Percentiles rank a stretch among this genome's conserved stretches.
These are phyloP conservation scores for Vombatus ursinus DNA, from an alignment of 2,113 vertebrate species.

Conservation along the genomic window DNA sequence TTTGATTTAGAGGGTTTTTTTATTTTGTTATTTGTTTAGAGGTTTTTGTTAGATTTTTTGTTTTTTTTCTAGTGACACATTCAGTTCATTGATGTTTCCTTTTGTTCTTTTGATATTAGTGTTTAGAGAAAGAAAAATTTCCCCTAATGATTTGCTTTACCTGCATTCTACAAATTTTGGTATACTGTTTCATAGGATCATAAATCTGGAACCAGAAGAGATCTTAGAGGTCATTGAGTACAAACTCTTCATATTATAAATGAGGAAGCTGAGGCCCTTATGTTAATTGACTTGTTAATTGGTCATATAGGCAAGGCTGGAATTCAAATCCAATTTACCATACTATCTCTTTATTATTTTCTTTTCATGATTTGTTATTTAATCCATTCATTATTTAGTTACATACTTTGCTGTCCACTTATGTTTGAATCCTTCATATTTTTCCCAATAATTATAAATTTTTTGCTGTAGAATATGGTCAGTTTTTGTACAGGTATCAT, in stretches of 20 bases:
- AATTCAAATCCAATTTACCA: not conserved
- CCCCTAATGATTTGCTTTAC: not conserved
- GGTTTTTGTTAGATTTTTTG: not conserved
- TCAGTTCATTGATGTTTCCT: not conserved
- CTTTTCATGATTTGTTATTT: too few relatives aligned
- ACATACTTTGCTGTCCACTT: too few relatives aligned
- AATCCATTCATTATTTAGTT: too few relatives aligned
- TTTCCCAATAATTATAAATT: not conserved
- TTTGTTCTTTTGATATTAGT: not conserved
- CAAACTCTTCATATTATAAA: not conserved
- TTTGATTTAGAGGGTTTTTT: not conserved
- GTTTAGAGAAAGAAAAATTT: not conserved
- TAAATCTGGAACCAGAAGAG: not conserved
- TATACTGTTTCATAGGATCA: not conserved
- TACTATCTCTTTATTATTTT: not conserved
- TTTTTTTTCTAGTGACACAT: not conserved
- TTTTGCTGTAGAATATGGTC: not conserved
- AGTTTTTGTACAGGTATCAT: not conserved
- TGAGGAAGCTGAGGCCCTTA: too few relatives aligned
- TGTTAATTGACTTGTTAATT: not conserved
- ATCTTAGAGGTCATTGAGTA: not conserved
- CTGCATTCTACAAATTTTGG: not conserved
- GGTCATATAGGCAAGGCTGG: not conserved
- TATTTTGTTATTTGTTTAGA: not conserved
- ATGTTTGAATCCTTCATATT: not conserved